These are phyloP conservation scores for Damaliscus lunatus DNA, from an alignment of 2,113 vertebrate species.

Conservation along the genomic window DNA sequence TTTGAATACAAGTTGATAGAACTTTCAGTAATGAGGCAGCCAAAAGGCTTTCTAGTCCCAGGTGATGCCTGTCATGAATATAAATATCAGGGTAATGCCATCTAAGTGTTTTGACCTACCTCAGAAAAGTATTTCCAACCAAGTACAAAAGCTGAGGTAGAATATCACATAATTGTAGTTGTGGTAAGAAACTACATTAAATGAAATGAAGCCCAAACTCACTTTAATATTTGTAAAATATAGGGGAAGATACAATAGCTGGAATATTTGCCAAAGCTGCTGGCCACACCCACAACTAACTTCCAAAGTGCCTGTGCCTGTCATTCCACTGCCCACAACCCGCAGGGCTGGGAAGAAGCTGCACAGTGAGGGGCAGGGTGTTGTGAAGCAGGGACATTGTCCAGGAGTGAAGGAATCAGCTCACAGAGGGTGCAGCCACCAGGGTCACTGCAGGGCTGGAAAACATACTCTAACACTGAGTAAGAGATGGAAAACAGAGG, in stretches of 20 bases:
- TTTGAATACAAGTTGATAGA: conserved; percentile 51
- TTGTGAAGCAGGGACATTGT: not conserved
- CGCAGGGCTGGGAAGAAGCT: not conserved
- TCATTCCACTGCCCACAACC: not conserved
- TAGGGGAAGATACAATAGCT: not conserved
- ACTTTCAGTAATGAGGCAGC: conserved; percentile 54
- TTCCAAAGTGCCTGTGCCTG: not conserved
- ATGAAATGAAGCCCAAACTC: not conserved
- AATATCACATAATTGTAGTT: not conserved
- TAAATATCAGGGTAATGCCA: conserved; percentile 61
- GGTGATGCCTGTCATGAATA: conserved; percentile 32
- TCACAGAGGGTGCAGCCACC: not conserved
- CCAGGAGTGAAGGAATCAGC: not conserved
- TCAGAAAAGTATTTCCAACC: conserved; percentile 23
- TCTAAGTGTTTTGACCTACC: conserved; percentile 45
- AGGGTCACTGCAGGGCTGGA: not conserved
- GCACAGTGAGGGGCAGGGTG: not conserved
- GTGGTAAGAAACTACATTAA: not conserved
- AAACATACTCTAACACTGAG: not conserved
- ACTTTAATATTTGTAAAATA: not conserved
- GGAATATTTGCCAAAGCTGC: not conserved
- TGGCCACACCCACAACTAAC: not conserved
- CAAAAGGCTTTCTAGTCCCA: conserved; percentile 48
- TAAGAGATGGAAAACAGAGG: not conserved
- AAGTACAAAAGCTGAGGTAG: conserved; percentile 50